Percentiles rank a stretch among this genome's conserved stretches.
These are phyloP conservation scores for Eclectus roratus DNA, from an alignment of 2,113 vertebrate species.

Conservation along the genomic window DNA sequence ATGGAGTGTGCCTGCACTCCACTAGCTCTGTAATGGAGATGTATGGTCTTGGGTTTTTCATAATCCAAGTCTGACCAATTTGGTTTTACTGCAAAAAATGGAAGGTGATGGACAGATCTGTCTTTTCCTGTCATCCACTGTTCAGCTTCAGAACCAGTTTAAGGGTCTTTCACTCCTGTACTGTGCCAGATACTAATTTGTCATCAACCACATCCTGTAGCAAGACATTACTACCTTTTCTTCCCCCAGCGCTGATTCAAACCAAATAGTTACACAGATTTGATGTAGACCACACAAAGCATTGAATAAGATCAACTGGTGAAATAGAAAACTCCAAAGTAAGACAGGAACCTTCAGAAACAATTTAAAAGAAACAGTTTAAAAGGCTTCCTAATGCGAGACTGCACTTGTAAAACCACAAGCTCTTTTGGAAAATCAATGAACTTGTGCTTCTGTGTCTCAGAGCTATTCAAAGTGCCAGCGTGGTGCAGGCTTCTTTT, in stretches of 20 bases:
- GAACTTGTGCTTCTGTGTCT: not conserved
- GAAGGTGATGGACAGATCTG: not conserved
- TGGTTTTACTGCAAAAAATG: not conserved
- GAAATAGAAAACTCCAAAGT: not conserved
- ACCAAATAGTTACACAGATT: not conserved
- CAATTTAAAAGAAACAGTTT: not conserved
- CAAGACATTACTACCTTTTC: not conserved
- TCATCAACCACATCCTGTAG: not conserved
- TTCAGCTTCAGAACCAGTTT: not conserved
- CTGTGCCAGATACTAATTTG: not conserved
- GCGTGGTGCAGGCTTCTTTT: not conserved
- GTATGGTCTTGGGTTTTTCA: not conserved
- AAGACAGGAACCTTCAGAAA: not conserved
- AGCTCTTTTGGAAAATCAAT: not conserved
- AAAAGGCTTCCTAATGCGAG: not conserved
- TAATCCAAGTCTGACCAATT: not conserved
- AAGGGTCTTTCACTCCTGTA: not conserved
- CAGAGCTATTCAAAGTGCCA: not conserved
- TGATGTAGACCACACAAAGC: not conserved
- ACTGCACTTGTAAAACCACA: not conserved
- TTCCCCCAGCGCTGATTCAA: not conserved
- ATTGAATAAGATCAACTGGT: not conserved
- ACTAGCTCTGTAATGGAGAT: not conserved
- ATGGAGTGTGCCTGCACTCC: not conserved
- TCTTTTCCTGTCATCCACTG: not conserved